A percentile compares a stretch with the other conserved stretches of the same genome.
Evolutionary conservation across 2,797 vertebrate genomes (phyloP).

Genomic region (Aselliscus stoliczkanus): DNA sequence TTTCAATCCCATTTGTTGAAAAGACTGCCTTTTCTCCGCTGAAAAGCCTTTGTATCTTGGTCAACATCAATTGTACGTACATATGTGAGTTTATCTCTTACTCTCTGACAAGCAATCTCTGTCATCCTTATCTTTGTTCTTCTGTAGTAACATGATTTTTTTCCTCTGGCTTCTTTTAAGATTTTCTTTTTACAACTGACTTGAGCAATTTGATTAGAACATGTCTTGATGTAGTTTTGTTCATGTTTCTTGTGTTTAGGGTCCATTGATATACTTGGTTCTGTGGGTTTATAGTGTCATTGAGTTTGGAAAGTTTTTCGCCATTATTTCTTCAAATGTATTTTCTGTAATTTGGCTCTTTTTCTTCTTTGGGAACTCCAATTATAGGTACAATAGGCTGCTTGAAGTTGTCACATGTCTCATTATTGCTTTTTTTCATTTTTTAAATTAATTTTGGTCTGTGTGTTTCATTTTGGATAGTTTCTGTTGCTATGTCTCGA

Average conservation of each 20-base stretch:
- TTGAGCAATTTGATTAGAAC: not conserved
- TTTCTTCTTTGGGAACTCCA: not conserved
- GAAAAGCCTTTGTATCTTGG: not conserved
- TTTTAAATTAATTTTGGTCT: not conserved
- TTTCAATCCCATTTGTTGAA: not conserved
- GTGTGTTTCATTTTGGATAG: not conserved
- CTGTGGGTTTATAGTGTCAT: not conserved
- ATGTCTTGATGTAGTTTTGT: not conserved
- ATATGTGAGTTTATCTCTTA: not conserved
- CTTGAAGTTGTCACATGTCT: not conserved
- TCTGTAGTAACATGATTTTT: not conserved
- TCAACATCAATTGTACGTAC: not conserved
- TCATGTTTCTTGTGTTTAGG: constrained; percentile 10
- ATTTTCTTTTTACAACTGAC: not conserved
- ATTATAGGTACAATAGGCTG: not conserved
- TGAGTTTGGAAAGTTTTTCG: not conserved
- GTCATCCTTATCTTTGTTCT: not conserved
- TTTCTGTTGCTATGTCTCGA: not conserved
- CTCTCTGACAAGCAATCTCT: not conserved
- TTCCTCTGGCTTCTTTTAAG: not conserved
- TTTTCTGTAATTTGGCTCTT: not conserved
- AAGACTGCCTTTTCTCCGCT: not conserved
- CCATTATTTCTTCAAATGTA: not conserved
- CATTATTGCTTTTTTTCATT: not conserved
- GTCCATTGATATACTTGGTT: not conserved